A percentile compares a stretch with the other conserved stretches of the same genome.
These are phyloP conservation scores for Nomada goodeniana DNA, from an alignment of 2,888 invertebrate genomes.

Conservation along the genomic window DNA sequence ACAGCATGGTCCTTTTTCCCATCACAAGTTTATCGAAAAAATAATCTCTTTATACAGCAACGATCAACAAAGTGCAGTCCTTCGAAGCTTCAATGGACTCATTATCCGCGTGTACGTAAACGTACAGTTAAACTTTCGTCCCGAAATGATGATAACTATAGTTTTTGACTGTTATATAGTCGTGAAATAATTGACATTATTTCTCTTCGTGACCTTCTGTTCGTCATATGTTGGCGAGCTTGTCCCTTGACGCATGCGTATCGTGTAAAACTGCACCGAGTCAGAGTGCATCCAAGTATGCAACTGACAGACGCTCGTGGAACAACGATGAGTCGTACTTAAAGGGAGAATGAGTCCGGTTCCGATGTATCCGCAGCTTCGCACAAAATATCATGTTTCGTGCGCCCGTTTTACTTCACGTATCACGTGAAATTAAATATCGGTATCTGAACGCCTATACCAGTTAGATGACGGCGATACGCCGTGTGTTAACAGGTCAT, in stretches of 20 bases:
- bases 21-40: no score
- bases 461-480: slow-evolving; percentile 77
- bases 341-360: slow-evolving; percentile 10
- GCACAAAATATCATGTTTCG: slow-evolving; percentile 25
- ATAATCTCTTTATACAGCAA: background rate
- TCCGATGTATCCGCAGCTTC: slow-evolving; percentile 15
- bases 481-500: slow-evolving; percentile 81
- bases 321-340: slow-evolving; percentile 30
- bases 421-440: slow-evolving; percentile 65
- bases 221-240: slow-evolving; percentile 27
- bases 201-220: background rate
- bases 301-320: slow-evolving; percentile 32
- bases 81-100: background rate
- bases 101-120: background rate
- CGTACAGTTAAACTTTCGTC: background rate
- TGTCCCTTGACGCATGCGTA: slow-evolving; percentile 36
- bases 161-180: slow-evolving; percentile 1
- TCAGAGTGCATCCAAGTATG: slow-evolving; percentile 38
- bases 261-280: background rate
- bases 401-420: slow-evolving; percentile 40
- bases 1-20: background rate
- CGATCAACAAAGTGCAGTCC: background rate
- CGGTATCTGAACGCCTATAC: slow-evolving; percentile 62
- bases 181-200: slow-evolving; percentile 1
- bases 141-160: background rate